Conservation (phyloP, 1,140 invertebrate species). For the Paramacrobiotus metropolitanus region DNA sequence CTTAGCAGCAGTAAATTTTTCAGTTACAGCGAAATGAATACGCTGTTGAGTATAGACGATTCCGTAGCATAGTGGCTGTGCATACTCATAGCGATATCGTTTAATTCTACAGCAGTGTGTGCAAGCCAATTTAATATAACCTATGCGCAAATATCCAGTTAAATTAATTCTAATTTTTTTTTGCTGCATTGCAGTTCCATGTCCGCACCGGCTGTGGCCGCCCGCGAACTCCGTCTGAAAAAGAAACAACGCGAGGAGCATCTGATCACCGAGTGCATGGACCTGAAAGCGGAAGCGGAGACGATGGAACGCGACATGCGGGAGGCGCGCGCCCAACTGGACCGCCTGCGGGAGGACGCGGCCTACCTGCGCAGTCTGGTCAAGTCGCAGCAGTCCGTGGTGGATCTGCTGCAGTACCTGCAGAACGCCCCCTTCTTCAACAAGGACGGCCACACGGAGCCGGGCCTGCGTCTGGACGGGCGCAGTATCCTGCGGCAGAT, state of each 20-base stretch:
- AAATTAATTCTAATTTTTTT: no score
- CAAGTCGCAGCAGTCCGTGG: not conserved
- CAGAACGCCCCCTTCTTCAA: not conserved
- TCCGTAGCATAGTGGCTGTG: no score
- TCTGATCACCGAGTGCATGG: not conserved
- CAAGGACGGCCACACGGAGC: not conserved
- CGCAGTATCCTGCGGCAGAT: not conserved
- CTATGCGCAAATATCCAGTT: no score
- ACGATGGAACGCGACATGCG: not conserved
- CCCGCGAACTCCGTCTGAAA: constrained; percentile 1
- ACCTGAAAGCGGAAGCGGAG: not conserved
- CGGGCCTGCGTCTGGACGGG: not conserved
- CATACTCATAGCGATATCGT: no score
- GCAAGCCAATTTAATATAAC: no score
- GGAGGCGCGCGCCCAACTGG: not conserved
- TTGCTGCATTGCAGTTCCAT: no score
- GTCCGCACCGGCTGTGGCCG: not conserved
- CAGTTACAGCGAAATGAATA: no score
- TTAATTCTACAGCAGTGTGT: no score
- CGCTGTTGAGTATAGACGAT: no score
- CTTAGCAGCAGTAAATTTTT: no score
- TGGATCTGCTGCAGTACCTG: not conserved
- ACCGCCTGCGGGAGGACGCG: not conserved
- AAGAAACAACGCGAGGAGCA: not conserved
- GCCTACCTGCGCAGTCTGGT: not conserved